Conservation (phyloP, 2,797 vertebrate species). For the Peromyscus eremicus region DNA sequence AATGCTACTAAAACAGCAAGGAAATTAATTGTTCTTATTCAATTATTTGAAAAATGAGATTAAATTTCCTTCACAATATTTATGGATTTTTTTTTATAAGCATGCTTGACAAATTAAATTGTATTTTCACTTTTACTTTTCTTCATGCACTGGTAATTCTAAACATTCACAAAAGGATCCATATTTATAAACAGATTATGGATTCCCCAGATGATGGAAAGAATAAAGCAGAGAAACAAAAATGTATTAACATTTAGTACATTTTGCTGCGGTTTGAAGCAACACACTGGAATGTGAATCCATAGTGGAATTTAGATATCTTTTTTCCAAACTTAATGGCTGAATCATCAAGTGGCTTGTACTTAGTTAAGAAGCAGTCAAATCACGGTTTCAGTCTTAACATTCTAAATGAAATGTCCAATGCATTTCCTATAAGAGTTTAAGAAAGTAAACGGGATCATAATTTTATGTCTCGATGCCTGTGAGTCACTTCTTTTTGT, state of each 20-base stretch:
- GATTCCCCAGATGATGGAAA: slow-evolving; percentile 50
- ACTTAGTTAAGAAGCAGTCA: neutral
- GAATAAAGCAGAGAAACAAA: slow-evolving; percentile 25
- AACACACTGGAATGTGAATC: slow-evolving; percentile 37
- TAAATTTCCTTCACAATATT: slow-evolving; percentile 62
- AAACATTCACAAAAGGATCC: slow-evolving; percentile 49
- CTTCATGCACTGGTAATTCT: slow-evolving; percentile 53
- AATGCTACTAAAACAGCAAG: neutral
- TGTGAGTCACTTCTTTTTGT: neutral
- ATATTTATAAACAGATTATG: slow-evolving; percentile 75
- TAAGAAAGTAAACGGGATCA: slow-evolving; percentile 36
- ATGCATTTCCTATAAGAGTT: neutral
- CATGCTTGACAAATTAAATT: slow-evolving; percentile 61
- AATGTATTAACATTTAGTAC: slow-evolving; percentile 46
- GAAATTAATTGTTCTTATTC: slow-evolving; percentile 50
- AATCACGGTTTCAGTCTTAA: neutral
- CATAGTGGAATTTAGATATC: neutral
- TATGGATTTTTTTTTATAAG: neutral
- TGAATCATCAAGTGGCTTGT: neutral
- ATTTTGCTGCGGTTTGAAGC: slow-evolving; percentile 18
- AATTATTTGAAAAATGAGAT: slow-evolving; percentile 66
- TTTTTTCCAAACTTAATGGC: neutral
- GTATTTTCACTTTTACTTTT: slow-evolving; percentile 71
- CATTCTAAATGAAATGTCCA: neutral
- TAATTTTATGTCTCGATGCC: neutral